A percentile compares a stretch with the other conserved stretches of the same genome.
phyloP scores from a whole-genome alignment of 2,797 vertebrate genomes.

The Macropus fuliginosus region DNA sequence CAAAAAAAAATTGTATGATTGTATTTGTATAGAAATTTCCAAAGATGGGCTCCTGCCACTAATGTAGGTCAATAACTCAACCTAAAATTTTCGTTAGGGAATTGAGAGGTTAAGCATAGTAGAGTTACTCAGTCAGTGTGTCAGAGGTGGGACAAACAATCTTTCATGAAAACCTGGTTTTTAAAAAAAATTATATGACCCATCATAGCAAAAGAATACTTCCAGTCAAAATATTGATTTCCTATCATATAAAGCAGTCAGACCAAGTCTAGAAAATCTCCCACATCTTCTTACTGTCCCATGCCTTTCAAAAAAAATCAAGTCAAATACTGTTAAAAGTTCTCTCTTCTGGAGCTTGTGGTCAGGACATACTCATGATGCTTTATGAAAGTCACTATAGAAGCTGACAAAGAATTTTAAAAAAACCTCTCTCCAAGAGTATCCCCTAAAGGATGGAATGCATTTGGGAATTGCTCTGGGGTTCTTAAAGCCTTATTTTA shows the following conservation, averaged over 20 bases:
- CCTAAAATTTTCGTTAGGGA: not conserved
- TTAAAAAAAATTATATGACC: not conserved
- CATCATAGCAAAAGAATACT: not conserved
- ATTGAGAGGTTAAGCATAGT: not conserved
- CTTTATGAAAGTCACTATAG: not conserved
- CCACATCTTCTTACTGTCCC: not conserved
- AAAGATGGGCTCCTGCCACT: not conserved
- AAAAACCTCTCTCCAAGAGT: not conserved
- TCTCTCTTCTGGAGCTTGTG: not conserved
- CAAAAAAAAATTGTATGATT: not conserved
- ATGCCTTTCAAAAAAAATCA: not conserved
- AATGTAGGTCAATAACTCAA: not conserved
- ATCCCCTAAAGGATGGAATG: not conserved
- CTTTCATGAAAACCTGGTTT: not conserved
- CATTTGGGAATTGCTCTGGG: not conserved
- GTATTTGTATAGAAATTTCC: not conserved
- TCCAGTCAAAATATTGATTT: slow-evolving; percentile 5
- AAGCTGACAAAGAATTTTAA: not conserved
- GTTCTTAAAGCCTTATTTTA: not conserved
- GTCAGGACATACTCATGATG: not conserved
- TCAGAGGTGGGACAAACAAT: not conserved
- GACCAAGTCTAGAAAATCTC: not conserved
- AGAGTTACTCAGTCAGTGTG: not conserved
- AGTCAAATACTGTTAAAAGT: not conserved
- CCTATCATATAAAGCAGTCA: not conserved